phyloP scores from a whole-genome alignment of 2,797 vertebrate species.

The Pseudotriccus pelzelni region DNA sequence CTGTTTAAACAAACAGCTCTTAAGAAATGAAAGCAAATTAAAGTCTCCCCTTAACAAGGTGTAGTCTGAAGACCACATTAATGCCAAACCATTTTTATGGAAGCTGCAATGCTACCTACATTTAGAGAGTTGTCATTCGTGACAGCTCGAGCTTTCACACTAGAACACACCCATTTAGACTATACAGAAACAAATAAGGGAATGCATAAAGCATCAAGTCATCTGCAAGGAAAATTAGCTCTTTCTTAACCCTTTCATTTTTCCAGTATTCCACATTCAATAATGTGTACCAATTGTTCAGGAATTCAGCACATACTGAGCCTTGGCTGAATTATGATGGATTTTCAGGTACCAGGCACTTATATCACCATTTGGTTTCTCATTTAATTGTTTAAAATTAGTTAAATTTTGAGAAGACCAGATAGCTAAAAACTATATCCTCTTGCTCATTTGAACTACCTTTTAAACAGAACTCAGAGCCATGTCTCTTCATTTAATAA shows the following conservation, averaged over 20 bases:
- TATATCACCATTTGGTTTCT: neutral
- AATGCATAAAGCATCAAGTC: neutral
- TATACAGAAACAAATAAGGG: neutral
- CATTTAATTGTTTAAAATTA: neutral
- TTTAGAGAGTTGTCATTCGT: accelerated
- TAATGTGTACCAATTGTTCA: neutral
- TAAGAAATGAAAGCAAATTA: neutral
- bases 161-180: neutral
- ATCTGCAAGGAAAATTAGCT: neutral
- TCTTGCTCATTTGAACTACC: neutral
- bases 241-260: neutral
- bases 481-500: neutral
- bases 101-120: neutral
- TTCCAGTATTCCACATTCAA: neutral
- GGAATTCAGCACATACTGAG: neutral
- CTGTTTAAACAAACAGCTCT: neutral
- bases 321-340: neutral
- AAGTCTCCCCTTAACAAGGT: neutral
- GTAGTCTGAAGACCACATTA: neutral
- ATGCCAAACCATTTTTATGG: neutral
- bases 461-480: neutral
- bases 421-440: neutral
- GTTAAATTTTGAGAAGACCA: neutral
- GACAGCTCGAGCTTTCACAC: neutral
- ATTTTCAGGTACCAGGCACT: neutral